Base-by-base conservation (phyloP, 2,113 vertebrate genomes). In the Himantopus leucocephalus region DNA sequence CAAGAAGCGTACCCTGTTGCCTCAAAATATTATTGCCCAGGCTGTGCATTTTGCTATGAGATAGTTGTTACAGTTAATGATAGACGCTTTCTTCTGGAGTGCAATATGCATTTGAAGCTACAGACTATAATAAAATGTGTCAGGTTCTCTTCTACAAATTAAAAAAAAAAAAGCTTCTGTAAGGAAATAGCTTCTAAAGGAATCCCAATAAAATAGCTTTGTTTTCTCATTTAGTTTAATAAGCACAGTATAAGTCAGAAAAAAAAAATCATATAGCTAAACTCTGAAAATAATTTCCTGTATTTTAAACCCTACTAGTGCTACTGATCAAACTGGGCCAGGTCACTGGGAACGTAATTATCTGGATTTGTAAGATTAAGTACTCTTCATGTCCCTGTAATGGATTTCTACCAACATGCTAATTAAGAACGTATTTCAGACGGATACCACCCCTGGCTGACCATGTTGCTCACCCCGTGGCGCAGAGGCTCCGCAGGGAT, bases 41-140 rank as follows among this genome's bases (percentile, higher is more conserved):
- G 52, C 26, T 37, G 24, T 4, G 30, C 20, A 0, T 24, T 41
- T 14, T 15, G 37, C 79, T 0, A 0, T 4, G 29, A 8, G 29
- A 2, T 8, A 12, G 34, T 5, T 52, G 64, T 12, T 10, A 2
- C 59, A 22, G n/a, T 3, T 59, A 30, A 60, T 1, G 29, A 64
- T 35, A n/a, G 8, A 3, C 6, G 12, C 14, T n/a, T 39, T 26
- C 34, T 34, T 45, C 6, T 1, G 0, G 34, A 29, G 37, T 10
- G 23, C 58, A 39, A 5, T 5, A 5, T 13, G 43, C 22, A 5
- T 17, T 14, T 37, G 18, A 43, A 59, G 35, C 37, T 66, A 55
- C 56, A 66, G 34, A 6, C 45, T 13, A 2, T 15, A 30, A 30
- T 6, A 32, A 45, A 30, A 39, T 26, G 24, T n/a, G 34, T 14